Percentiles rank a stretch among this genome's conserved stretches.
phyloP scores from a whole-genome alignment of 2,888 invertebrate species.

The Ceraclea dissimilis region DNA sequence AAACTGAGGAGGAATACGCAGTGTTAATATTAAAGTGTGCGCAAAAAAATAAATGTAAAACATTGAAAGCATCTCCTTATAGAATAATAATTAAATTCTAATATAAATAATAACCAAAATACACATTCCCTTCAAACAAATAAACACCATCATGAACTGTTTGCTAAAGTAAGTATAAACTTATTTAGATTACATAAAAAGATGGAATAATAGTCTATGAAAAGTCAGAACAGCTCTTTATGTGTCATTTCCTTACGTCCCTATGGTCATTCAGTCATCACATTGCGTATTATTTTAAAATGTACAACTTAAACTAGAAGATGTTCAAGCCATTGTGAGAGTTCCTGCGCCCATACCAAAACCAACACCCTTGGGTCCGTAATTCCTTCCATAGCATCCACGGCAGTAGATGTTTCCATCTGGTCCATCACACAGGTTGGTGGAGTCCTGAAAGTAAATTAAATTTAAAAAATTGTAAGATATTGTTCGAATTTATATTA shows the following conservation, averaged over 20 bases:
- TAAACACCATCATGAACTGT: not conserved
- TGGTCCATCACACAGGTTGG: constrained; percentile 84
- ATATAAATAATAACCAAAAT: not conserved
- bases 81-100: not conserved
- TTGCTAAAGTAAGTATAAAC: not conserved
- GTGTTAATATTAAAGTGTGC: not conserved
- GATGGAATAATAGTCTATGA: not conserved
- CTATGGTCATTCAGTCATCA: constrained; percentile 23
- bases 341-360: constrained; percentile 88
- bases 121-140: not conserved
- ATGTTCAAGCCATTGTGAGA: constrained; percentile 72
- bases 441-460: constrained; percentile 74
- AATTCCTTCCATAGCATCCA: constrained; percentile 81
- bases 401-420: constrained; percentile 91
- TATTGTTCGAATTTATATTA: not conserved
- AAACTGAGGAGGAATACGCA: not conserved
- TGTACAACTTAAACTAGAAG: constrained; percentile 16
- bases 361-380: constrained; percentile 83
- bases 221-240: not conserved
- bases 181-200: no score
- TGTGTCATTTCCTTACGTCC: constrained; percentile 13
- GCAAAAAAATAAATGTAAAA: not conserved
- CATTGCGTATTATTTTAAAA: constrained; percentile 13
- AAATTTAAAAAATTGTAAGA: not conserved
- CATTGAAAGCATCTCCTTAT: not conserved